Evolutionary conservation across 1,140 invertebrate species (phyloP), one percentile per base, ranked within the genome.

Genomic region (Lithobius niger): DNA sequence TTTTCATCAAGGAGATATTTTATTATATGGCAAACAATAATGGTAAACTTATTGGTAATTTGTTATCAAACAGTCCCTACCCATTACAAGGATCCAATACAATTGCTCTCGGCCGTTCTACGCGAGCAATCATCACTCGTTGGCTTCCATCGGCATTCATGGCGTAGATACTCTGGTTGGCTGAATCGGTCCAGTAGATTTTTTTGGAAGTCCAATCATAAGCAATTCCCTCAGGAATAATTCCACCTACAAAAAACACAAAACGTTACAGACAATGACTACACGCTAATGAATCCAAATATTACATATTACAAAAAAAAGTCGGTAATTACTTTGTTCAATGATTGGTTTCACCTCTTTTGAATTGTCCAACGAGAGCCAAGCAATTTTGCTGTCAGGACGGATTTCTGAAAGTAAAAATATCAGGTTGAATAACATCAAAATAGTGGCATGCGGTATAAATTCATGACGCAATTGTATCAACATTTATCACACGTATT

Each of bases 151-250:
- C 84, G 3, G 90, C 72, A 66, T 98, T 92, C 83, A 96, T 93
- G 0, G 92, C 88, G 63, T 94, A 96, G 47, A 97, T 94, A 25
- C 86, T 90, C 58, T 88, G 88, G 63, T 94, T 97, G 0, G 84
- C 86, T 42, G 84, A 92, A 62, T 98, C 94, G 0, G 93, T 93
- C 92, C 92, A 98, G 66, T 96, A 98, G 26, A 98, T 82, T 69
- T 95, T 97, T 64, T 90, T 86, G 59, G 90, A 86, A 0, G 92
- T 93, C 93, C 93, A 97, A 64, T 97, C 93, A 65, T 93, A 95
- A 0, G 92, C 89, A 57, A 97, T 88, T 2, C 93, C 93, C 70
- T 97, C 92, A 0, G 90, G 90, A 71, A 92, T 93, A 52, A 92
- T 90, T 19, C 85, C 83, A 66, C 84, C 48, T 50, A 26, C 16